Conservation (phyloP, 1,140 invertebrate species). For the Acromyrmex heyeri region DNA sequence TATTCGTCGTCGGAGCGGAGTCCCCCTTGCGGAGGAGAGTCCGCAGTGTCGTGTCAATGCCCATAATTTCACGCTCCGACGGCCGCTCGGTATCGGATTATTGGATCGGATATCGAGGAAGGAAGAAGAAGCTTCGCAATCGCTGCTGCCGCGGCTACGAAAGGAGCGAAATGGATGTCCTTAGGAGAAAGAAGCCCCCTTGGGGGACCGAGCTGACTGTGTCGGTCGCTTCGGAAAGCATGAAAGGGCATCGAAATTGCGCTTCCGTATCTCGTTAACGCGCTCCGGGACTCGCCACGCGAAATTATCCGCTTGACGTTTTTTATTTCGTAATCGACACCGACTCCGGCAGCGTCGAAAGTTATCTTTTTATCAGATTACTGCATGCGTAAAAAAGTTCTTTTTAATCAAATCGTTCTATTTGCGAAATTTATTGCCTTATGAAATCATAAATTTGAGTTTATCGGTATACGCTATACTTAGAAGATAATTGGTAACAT, state of each 20-base stretch:
- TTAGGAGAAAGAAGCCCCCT: constrained; percentile 63
- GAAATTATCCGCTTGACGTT: constrained; percentile 10
- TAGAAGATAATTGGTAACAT: neutral
- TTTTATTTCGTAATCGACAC: constrained; percentile 52
- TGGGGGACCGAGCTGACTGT: constrained; percentile 42
- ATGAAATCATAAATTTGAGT: neutral
- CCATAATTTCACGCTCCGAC: constrained; percentile 84
- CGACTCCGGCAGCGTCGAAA: neutral
- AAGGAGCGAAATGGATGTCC: constrained; percentile 66
- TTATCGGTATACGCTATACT: neutral
- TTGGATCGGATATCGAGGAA: constrained; percentile 81
- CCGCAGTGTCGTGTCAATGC: constrained; percentile 79
- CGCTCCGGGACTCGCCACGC: constrained; percentile 19
- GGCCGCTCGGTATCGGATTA: constrained; percentile 82
- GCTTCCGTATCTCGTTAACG: constrained; percentile 69
- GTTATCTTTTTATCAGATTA: neutral
- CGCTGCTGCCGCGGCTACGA: constrained; percentile 57
- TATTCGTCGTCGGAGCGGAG: constrained; percentile 49
- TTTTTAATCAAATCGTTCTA: neutral
- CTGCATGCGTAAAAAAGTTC: neutral
- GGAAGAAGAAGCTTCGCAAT: constrained; percentile 70
- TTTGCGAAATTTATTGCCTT: neutral
- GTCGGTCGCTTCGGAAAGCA: constrained; percentile 52
- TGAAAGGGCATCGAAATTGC: constrained; percentile 76
- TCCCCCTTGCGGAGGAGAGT: constrained; percentile 61